Conservation (phyloP, 1,140 invertebrate genomes). For the Apis cerana region DNA sequence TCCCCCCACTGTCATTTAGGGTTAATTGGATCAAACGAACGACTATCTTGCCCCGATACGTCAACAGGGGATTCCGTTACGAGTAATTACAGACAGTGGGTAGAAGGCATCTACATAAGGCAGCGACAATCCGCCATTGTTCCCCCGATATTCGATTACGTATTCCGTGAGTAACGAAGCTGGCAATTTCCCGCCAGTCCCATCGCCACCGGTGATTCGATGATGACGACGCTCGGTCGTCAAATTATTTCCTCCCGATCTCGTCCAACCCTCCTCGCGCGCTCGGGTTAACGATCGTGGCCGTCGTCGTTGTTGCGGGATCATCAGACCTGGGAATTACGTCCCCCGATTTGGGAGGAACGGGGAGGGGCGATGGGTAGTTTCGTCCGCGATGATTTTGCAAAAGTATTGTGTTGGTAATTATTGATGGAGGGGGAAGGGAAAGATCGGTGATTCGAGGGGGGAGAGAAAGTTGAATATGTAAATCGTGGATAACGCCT, state of each 20-base stretch:
- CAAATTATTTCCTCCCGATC: conserved; percentile 61
- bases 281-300: conserved; percentile 52
- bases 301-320: neutral
- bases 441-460: too few species aligned
- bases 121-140: conserved; percentile 46
- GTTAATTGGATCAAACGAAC: conserved; percentile 62
- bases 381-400: neutral
- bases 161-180: conserved; percentile 55
- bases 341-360: conserved; percentile 2
- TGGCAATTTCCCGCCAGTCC: conserved; percentile 58
- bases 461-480: too few species aligned
- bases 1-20: neutral
- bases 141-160: conserved; percentile 55
- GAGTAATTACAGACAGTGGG: conserved; percentile 59
- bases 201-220: conserved; percentile 48
- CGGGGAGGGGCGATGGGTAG: neutral
- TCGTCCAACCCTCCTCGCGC: conserved; percentile 21
- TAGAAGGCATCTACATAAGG: conserved; percentile 46
- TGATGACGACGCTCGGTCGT: conserved; percentile 49
- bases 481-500: too few species aligned
- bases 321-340: conserved; percentile 18
- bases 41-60: conserved; percentile 55
- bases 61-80: conserved; percentile 54
- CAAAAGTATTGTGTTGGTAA: neutral
- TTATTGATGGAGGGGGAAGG: neutral